Evolutionary conservation across 2,888 invertebrate genomes (phyloP), one percentile per base, ranked within the genome.

Genomic region (Drosophila pseudotalamancana): DNA sequence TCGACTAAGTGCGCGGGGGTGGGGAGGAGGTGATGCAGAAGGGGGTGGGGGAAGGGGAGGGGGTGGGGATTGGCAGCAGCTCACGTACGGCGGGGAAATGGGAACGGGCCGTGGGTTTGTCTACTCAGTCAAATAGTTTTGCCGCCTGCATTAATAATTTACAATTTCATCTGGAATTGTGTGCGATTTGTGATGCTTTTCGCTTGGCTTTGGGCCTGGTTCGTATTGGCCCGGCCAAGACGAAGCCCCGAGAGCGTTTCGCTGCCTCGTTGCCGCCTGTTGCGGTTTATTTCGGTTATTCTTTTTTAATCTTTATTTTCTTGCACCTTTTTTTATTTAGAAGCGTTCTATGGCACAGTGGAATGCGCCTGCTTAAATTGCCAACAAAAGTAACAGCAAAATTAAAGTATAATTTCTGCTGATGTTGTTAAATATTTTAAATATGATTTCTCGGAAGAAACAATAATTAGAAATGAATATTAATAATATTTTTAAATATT

Each of bases 141-240:
- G 74, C 76, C 73, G 76, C 69, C 77, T 82, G 85, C 87, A 90
- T 89, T 90, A 90, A 90, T 89, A 90, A 89, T 89, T 90, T 80
- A 90, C 87, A 89, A 88, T 90, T 86, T 89, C 89, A 89, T 88
- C 88, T 89, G 77, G 86, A 87, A 89, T 89, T 89, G 90, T 89
- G 77, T 79, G 78, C 90, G 89, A 89, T 89, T 89, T 87, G 90
- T 77, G 90, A 82, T 90, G 89, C 78, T 89, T 86, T 80, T 81
- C 78, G 78, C 77, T 82, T 75, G 81, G 74, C 59, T 63, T 59
- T 57, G 46, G 54, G 51, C 48, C 21, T 18, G 16, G n/a, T 43
- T 29, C 25, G 43, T 29, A 29, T 43, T 37, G 18, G 35, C 57
- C 49, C 27, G 29, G 64, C 57, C 27, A 14, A 61, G 64, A 42